phyloP scores from a whole-genome alignment of 2,797 vertebrate genomes.

The Micromesistius poutassou region DNA sequence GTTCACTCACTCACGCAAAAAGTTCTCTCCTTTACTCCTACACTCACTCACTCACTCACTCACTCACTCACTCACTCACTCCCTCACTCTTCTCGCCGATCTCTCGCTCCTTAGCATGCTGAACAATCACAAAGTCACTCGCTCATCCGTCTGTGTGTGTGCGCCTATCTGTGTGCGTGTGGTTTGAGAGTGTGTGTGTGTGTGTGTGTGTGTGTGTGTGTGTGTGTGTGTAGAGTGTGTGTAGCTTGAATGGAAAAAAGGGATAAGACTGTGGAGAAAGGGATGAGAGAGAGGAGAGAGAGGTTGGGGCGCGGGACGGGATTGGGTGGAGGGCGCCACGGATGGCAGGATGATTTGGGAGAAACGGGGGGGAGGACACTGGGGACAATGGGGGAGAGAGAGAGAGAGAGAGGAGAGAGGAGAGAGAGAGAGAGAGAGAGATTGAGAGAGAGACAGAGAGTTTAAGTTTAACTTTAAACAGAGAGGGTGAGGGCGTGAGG shows the following conservation, averaged over 20 bases:
- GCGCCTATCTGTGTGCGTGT: neutral
- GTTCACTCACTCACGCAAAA: too few species aligned
- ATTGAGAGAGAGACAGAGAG: too few species aligned
- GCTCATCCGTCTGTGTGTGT: neutral
- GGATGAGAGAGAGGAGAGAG: neutral
- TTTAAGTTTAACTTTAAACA: neutral
- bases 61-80: too few species aligned
- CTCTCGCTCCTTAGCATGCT: too few species aligned
- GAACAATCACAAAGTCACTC: too few species aligned
- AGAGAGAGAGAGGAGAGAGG: too few species aligned
- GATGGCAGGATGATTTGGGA: neutral
- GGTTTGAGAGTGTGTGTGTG: neutral
- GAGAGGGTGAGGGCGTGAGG: neutral
- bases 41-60: too few species aligned
- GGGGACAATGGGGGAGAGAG: neutral
- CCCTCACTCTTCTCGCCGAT: too few species aligned
- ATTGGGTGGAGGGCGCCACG: neutral
- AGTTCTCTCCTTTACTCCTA: too few species aligned
- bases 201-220: neutral
- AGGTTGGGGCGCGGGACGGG: neutral
- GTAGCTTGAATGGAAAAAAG: neutral
- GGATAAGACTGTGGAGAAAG: neutral
- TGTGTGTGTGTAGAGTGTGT: neutral
- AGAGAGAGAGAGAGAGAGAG: neutral
- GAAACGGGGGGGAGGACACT: neutral